phyloP scores from a whole-genome alignment of 2,113 vertebrate species.

The Lampris incognitus region DNA sequence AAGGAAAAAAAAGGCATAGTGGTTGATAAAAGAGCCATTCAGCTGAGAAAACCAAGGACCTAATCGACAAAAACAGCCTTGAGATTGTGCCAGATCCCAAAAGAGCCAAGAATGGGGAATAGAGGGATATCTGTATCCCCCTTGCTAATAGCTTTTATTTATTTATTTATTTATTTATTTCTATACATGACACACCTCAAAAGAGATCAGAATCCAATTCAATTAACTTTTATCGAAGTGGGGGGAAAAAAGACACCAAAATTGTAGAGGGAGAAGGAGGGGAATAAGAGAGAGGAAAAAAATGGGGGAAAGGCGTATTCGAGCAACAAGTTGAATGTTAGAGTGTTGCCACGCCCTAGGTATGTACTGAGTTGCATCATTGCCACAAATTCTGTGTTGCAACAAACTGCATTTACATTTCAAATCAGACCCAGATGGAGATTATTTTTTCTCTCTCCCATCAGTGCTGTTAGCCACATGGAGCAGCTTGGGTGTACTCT shows the following conservation, averaged over 20 bases:
- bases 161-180: conserved; percentile 68
- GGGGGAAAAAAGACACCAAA: conserved; percentile 14
- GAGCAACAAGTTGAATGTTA: conserved; percentile 13
- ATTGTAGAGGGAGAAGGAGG: background rate
- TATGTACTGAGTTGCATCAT: conserved; percentile 55
- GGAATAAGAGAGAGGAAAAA: background rate
- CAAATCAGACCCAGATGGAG: conserved; percentile 77
- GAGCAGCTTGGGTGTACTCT: conserved; percentile 53
- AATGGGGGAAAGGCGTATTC: conserved; percentile 4
- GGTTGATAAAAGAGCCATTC: conserved; percentile 77
- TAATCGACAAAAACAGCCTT: conserved; percentile 74
- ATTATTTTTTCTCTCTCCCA: conserved; percentile 62
- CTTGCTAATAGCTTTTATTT: conserved; percentile 57
- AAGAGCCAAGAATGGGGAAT: conserved; percentile 55
- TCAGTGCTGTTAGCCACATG: conserved; percentile 60
- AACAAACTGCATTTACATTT: conserved; percentile 73
- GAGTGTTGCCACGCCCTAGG: conserved; percentile 58
- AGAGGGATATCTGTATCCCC: conserved; percentile 59
- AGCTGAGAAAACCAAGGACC: conserved; percentile 76
- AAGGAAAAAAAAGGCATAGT: conserved; percentile 55
- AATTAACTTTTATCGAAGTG: conserved; percentile 57
- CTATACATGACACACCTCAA: conserved; percentile 49
- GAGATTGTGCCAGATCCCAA: conserved; percentile 71
- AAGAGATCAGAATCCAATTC: conserved; percentile 66
- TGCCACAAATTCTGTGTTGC: conserved; percentile 52